Evolutionary conservation across 2,797 vertebrate genomes (phyloP).

Genomic region (Denticeps clupeoides): DNA sequence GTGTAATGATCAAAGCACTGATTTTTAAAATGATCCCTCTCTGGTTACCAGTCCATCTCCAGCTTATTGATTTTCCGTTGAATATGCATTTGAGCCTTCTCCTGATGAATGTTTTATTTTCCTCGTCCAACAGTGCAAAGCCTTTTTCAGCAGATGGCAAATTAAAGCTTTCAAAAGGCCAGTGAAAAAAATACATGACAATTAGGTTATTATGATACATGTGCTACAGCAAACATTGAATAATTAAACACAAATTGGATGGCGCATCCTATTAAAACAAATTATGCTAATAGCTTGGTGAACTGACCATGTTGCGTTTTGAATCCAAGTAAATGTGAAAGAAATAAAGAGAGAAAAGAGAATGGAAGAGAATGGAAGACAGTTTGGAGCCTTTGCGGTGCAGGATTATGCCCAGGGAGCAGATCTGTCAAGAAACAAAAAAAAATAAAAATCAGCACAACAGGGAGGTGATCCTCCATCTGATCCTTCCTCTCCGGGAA

Average conservation of each 20-base stretch:
- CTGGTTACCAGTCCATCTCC: background rate
- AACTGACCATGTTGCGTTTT: background rate
- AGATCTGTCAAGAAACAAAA: too few species aligned
- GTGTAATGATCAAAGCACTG: background rate
- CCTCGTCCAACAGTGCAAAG: too few species aligned
- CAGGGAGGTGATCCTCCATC: background rate
- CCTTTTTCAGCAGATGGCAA: slow-evolving; percentile 27
- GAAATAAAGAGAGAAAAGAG: background rate
- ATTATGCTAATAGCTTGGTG: background rate
- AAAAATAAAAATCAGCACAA: background rate
- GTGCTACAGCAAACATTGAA: slow-evolving; percentile 21
- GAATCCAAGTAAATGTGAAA: background rate
- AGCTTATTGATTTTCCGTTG: slow-evolving; percentile 16
- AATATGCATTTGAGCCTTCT: slow-evolving; percentile 17
- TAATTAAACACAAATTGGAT: slow-evolving; percentile 21
- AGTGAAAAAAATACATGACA: slow-evolving; percentile 22
- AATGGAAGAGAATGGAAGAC: background rate
- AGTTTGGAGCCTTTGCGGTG: too few species aligned
- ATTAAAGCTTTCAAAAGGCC: slow-evolving; percentile 25
- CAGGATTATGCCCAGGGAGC: too few species aligned
- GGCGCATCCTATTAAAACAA: background rate
- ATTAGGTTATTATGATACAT: slow-evolving; percentile 31
- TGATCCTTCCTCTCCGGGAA: background rate
- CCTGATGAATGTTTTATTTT: slow-evolving; percentile 18
- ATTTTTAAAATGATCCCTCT: slow-evolving; percentile 2